Base-by-base conservation (phyloP, 1,140 invertebrate species). In the Drosophila serrata region DNA sequence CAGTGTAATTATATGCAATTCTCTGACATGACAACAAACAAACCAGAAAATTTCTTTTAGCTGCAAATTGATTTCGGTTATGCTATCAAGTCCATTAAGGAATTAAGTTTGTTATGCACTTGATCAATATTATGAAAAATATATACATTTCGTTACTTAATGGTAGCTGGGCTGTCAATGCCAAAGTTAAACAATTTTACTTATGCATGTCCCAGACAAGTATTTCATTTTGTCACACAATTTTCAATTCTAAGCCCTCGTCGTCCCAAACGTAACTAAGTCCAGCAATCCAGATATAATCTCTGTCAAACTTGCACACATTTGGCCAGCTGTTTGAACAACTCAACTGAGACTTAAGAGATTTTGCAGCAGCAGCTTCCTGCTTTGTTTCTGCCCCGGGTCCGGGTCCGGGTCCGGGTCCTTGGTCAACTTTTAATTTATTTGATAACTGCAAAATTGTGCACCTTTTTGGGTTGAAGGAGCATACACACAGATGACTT, bases 361-460 rank as follows among this genome's bases (percentile, higher is more conserved):
- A 63, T 73, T 79, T 76, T 64, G 78, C 76, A 75, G 65, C 60
- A 64, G 78, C 63, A 68, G 59, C 57, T 51, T 65, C 64, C 61
- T 75, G 57, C 75, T 77, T 65, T 42, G 57, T 56, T 57, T 65
- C 51, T 75, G 49, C 1, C 29, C 27, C 49, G 27, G 29, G 27
- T 17, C 48, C n/a, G n/a, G n/a, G n/a, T n/a, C n/a, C n/a, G n/a
- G n/a, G n/a, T 24, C 24, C 24, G 69, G 81, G 81, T 88, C 81
- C 86, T 70, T 80, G 79, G 75, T 46, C 70, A 70, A 69, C 59
- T 88, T 88, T 79, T 87, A 63, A 86, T 87, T 82, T 75, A 86
- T 87, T 70, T 87, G 70, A 65, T 60, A 58, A 79, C 69, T 79
- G 72, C 40, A 33, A 68, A 86, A 75, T 75, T 48, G 56, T 49